Percentiles rank a stretch among this genome's conserved stretches.
Conservation (phyloP, 2,113 vertebrate genomes). For the Zootoca vivipara region DNA sequence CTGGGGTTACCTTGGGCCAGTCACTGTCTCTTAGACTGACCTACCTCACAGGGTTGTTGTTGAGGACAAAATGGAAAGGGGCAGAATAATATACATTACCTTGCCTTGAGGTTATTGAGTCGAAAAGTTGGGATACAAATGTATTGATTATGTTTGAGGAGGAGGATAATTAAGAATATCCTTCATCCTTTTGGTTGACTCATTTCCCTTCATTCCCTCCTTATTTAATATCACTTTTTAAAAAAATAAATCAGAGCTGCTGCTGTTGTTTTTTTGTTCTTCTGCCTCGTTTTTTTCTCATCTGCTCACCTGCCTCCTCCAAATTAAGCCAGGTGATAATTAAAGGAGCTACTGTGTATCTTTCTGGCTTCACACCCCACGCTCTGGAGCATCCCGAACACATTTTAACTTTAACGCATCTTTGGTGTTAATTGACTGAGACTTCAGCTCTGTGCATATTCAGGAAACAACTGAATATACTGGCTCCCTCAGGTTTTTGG, state of each 20-base stretch:
- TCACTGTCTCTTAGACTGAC: too few relatives aligned
- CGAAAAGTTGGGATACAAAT: too few relatives aligned
- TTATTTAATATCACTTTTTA: background rate
- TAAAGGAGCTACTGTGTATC: background rate
- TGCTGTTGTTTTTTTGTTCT: background rate
- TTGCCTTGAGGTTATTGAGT: too few relatives aligned
- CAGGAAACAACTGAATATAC: background rate
- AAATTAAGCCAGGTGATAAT: conserved; percentile 17
- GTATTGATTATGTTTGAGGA: too few relatives aligned
- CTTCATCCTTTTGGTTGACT: background rate
- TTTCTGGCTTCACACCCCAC: background rate
- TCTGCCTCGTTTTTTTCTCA: background rate
- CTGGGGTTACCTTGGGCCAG: too few relatives aligned
- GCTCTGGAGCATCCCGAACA: background rate
- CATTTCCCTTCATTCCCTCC: background rate
- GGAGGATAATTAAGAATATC: too few relatives aligned
- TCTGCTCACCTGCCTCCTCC: background rate
- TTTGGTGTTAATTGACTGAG: background rate
- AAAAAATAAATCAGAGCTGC: background rate
- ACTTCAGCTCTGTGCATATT: background rate
- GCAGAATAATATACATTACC: too few relatives aligned
- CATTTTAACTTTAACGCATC: background rate
- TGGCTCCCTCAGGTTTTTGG: background rate
- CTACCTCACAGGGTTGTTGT: too few relatives aligned
- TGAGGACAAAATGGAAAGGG: too few relatives aligned